Conservation (phyloP, 2,113 vertebrate species). For the Heterocephalus glaber region DNA sequence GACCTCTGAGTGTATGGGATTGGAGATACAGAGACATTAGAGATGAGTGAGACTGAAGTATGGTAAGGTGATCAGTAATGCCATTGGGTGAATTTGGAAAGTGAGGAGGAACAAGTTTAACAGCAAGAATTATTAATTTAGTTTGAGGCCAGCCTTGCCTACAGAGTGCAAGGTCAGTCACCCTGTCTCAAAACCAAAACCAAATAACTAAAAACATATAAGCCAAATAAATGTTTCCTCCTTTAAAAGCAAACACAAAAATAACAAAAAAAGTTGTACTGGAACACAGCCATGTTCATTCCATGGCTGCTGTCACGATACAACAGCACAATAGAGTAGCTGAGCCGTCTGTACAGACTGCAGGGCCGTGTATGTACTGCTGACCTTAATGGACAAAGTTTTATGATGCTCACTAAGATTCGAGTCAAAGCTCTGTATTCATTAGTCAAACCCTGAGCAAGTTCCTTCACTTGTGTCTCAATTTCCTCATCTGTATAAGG, state of each 20-base stretch:
- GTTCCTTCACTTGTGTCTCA: not conserved
- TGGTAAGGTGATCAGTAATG: not conserved
- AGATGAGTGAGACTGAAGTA: conserved; percentile 8
- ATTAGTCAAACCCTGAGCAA: not conserved
- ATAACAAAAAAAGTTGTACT: not conserved
- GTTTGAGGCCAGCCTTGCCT: not conserved
- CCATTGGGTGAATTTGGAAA: not conserved
- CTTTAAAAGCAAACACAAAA: too few species aligned
- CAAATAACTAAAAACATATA: too few species aligned
- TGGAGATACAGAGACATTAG: not conserved
- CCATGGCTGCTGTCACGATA: not conserved
- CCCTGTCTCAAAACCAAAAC: not conserved
- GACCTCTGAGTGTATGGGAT: not conserved
- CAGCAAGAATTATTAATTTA: conserved; percentile 18
- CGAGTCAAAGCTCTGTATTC: not conserved
- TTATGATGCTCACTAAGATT: not conserved
- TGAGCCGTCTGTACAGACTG: not conserved
- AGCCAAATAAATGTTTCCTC: too few species aligned
- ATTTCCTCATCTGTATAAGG: not conserved
- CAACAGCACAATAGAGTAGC: not conserved
- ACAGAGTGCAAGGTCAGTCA: not conserved
- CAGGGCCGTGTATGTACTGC: not conserved
- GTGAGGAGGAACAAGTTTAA: conserved; percentile 8
- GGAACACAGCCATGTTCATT: not conserved
- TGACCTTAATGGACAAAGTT: not conserved